These are phyloP conservation scores for Erebia ligea DNA, from an alignment of 2,888 invertebrate species.

Conservation along the genomic window DNA sequence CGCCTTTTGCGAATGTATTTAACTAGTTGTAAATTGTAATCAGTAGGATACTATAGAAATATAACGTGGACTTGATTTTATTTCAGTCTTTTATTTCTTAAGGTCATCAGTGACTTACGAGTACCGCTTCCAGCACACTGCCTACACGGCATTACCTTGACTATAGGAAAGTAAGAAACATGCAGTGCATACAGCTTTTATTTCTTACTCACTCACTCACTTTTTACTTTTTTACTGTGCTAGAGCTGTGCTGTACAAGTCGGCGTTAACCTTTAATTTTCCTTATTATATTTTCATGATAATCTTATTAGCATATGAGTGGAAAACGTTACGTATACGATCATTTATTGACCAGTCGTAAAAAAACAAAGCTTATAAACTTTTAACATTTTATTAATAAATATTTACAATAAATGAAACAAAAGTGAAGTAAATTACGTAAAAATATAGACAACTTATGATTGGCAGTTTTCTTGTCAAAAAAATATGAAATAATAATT, in stretches of 20 bases:
- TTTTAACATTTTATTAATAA: slow-evolving; percentile 28
- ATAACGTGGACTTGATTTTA: slow-evolving; percentile 33
- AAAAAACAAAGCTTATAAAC: slow-evolving; percentile 3
- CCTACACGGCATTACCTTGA: too few species aligned
- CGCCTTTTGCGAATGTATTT: slow-evolving; percentile 51
- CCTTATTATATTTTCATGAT: too few species aligned
- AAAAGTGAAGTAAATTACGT: slow-evolving; percentile 27
- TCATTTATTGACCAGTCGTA: not conserved
- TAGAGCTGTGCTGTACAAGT: too few species aligned
- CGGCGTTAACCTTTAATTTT: too few species aligned
- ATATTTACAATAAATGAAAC: slow-evolving; percentile 29
- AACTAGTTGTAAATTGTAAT: slow-evolving; percentile 49
- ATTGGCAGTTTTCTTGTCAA: slow-evolving; percentile 26
- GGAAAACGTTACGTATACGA: not conserved
- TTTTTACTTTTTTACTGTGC: too few species aligned
- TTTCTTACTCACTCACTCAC: too few species aligned
- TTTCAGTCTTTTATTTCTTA: slow-evolving; percentile 13
- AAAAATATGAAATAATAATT: not conserved
- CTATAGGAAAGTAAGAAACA: too few species aligned
- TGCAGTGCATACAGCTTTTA: too few species aligned
- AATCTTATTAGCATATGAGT: too few species aligned
- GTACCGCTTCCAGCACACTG: too few species aligned
- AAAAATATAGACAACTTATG: slow-evolving; percentile 17
- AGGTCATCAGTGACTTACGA: not conserved
- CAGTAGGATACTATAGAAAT: slow-evolving; percentile 50